A percentile compares a stretch with the other conserved stretches of the same genome.
Conservation (phyloP, 2,888 invertebrate genomes). For the Hypsopygia costalis region DNA sequence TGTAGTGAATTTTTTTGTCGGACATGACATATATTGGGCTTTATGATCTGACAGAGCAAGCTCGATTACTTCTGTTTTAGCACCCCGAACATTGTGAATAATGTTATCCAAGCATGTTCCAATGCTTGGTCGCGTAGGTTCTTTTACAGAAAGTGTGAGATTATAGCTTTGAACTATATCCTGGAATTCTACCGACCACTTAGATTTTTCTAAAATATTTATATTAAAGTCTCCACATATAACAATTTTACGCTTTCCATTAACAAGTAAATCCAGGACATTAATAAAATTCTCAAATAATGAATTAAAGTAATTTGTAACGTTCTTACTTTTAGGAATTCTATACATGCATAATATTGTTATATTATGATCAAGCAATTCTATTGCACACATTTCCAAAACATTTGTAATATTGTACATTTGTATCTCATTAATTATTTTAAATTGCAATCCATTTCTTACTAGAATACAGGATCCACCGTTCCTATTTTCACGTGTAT, state of each 20-base stretch:
- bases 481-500: constrained; percentile 8
- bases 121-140: constrained; percentile 9
- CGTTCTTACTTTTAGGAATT: background rate
- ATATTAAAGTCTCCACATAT: background rate
- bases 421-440: background rate
- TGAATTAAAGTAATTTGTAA: background rate
- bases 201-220: constrained; percentile 4
- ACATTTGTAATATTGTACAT: constrained; percentile 1
- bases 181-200: background rate
- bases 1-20: constrained; percentile 12
- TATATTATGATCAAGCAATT: background rate
- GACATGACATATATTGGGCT: constrained; percentile 12
- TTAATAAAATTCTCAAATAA: background rate
- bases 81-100: constrained; percentile 6
- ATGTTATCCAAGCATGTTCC: constrained; percentile 13
- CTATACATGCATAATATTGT: constrained; percentile 4
- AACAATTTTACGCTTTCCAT: background rate
- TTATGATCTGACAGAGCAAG: constrained; percentile 15
- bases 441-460: background rate
- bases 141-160: constrained; percentile 1
- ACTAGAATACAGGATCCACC: constrained; percentile 15
- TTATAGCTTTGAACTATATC: background rate
- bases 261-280: background rate
- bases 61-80: constrained; percentile 9
- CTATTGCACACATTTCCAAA: constrained; percentile 2